These are phyloP conservation scores for Hyperopisus bebe DNA, from an alignment of 2,113 vertebrate genomes.

Conservation along the genomic window DNA sequence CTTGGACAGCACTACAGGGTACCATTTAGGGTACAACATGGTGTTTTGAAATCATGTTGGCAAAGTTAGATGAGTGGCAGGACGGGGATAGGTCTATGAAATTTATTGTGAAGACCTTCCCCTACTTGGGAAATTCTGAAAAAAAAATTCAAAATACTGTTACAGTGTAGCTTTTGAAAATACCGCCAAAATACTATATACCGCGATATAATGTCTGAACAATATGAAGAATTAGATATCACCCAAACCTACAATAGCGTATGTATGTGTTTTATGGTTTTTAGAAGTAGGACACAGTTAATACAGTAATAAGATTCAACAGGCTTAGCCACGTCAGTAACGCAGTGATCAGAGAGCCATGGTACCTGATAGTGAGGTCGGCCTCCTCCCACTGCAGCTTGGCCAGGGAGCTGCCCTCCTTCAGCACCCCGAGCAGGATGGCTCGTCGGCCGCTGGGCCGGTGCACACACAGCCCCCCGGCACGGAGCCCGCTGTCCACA, in stretches of 20 bases:
- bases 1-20: not conserved
- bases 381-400: constrained; percentile 73
- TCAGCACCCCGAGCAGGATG: constrained; percentile 62
- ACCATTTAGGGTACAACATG: not conserved
- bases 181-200: not conserved
- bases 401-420: constrained; percentile 61
- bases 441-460: constrained; percentile 61
- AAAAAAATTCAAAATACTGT: not conserved
- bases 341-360: not conserved
- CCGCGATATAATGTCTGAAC: not conserved
- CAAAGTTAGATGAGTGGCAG: not conserved
- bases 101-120: not conserved
- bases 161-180: not conserved
- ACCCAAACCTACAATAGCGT: not conserved
- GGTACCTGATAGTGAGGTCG: constrained; percentile 65
- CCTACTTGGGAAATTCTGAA: not conserved
- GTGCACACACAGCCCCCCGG: constrained; percentile 62
- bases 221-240: not conserved
- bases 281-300: not conserved
- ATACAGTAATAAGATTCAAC: not conserved
- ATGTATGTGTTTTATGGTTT: not conserved
- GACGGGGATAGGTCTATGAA: not conserved
- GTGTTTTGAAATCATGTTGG: not conserved
- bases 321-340: not conserved
- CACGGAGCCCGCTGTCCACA: constrained; percentile 64